Conservation (phyloP, 2,113 vertebrate genomes). For the Lepidothrix coronata region DNA sequence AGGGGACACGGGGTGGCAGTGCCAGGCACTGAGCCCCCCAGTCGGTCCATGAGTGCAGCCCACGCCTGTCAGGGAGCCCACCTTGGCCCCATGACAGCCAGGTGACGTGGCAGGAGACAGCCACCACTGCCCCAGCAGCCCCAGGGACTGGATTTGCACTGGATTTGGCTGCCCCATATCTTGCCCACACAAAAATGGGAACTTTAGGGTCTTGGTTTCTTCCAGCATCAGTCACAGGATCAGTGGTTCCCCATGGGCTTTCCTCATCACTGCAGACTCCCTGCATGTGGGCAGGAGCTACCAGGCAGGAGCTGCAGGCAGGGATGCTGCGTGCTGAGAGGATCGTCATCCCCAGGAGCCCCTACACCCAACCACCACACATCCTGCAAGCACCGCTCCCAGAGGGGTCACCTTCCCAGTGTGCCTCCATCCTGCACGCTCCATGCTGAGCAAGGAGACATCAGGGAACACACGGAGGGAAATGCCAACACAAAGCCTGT, state of each 20-base stretch:
- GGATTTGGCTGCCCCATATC: not conserved
- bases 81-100: fast-evolving
- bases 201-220: not conserved
- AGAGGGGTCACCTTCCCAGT: not conserved
- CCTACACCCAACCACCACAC: not conserved
- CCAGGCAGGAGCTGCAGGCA: fast-evolving
- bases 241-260: not conserved
- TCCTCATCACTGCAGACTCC: not conserved
- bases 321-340: not conserved
- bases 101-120: fast-evolving
- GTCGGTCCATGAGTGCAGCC: not conserved
- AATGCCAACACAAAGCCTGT: not conserved
- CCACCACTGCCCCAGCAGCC: not conserved
- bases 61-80: not conserved
- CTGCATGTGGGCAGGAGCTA: not conserved
- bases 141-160: fast-evolving
- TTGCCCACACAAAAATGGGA: fast-evolving
- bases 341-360: not conserved
- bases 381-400: not conserved
- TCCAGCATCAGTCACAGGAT: not conserved
- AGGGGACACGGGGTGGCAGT: not conserved
- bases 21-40: fast-evolving
- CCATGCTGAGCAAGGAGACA: not conserved
- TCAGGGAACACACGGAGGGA: not conserved
- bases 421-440: fast-evolving